phyloP scores from a whole-genome alignment of 64 coral and sea anemone species.

The Stylophora pistillata region DNA sequence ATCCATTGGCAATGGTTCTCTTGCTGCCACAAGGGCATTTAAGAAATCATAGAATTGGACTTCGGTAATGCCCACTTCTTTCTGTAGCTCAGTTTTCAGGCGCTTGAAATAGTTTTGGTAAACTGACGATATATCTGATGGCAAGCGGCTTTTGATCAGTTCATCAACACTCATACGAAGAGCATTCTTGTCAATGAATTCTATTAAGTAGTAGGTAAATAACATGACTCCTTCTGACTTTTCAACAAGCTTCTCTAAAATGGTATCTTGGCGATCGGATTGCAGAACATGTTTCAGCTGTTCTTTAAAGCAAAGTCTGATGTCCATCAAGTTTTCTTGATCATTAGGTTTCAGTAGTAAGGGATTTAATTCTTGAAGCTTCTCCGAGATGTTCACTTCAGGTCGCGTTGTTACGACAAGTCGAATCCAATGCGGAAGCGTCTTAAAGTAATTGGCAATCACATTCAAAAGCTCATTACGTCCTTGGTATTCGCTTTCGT shows the following conservation, averaged over 20 bases:
- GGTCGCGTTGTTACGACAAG: slow-evolving; percentile 50
- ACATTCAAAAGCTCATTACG: slow-evolving; percentile 17
- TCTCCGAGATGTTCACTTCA: neutral
- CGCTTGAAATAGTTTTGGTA: no score
- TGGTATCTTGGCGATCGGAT: neutral
- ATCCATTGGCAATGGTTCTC: no score
- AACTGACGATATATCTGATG: no score
- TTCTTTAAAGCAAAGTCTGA: slow-evolving; percentile 1
- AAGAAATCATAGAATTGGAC: no score
- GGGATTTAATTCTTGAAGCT: neutral
- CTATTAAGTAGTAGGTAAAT: neutral
- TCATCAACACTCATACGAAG: neutral
- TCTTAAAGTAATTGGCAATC: slow-evolving; percentile 4
- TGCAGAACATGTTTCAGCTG: neutral
- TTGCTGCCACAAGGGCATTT: no score
- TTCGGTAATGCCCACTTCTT: no score
- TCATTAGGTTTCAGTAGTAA: neutral
- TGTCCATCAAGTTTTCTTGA: neutral
- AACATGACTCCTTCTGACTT: slow-evolving; percentile 1
- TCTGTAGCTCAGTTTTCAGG: no score
- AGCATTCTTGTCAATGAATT: neutral
- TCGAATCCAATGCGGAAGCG: slow-evolving; percentile 21
- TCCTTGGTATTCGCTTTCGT: slow-evolving; percentile 22
- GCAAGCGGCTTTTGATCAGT: no score
- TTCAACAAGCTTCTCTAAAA: neutral